Percentiles rank a stretch among this genome's conserved stretches.
Conservation (phyloP, 2,888 invertebrate species). For the Acleris cristana region DNA sequence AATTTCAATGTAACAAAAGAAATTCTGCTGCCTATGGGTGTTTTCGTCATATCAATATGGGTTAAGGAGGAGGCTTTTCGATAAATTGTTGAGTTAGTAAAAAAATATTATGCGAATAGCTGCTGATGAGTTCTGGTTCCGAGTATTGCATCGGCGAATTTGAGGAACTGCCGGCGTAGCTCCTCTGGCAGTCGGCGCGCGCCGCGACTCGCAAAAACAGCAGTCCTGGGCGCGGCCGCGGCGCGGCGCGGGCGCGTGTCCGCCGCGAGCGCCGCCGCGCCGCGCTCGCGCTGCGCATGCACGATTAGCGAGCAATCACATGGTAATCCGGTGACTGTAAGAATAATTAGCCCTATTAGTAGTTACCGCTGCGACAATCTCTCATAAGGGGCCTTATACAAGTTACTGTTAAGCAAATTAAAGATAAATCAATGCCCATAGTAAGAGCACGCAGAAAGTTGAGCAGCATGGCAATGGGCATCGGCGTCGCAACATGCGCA, state of each 20-base stretch:
- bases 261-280: constrained; percentile 28
- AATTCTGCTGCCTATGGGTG: constrained; percentile 8
- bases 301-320: constrained; percentile 36
- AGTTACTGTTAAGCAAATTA: constrained; percentile 59
- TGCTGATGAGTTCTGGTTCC: constrained; percentile 70
- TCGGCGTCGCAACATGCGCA: constrained; percentile 59
- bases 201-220: constrained; percentile 77
- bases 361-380: constrained; percentile 5
- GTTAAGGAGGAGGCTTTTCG: not conserved
- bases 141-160: constrained; percentile 69
- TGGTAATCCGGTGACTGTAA: constrained; percentile 21
- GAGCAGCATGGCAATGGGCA: constrained; percentile 71
- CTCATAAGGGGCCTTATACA: constrained; percentile 12
- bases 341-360: constrained; percentile 26
- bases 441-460: constrained; percentile 61
- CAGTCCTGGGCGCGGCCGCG: constrained; percentile 63
- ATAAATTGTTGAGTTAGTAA: constrained; percentile 7
- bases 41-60: not conserved
- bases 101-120: constrained; percentile 44
- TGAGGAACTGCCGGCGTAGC: constrained; percentile 65
- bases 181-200: constrained; percentile 60
- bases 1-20: constrained; percentile 38
- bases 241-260: constrained; percentile 52
- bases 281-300: constrained; percentile 44
- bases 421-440: constrained; percentile 68